Base-by-base conservation (phyloP, 2,113 vertebrate species). In the Podilymbus podiceps region DNA sequence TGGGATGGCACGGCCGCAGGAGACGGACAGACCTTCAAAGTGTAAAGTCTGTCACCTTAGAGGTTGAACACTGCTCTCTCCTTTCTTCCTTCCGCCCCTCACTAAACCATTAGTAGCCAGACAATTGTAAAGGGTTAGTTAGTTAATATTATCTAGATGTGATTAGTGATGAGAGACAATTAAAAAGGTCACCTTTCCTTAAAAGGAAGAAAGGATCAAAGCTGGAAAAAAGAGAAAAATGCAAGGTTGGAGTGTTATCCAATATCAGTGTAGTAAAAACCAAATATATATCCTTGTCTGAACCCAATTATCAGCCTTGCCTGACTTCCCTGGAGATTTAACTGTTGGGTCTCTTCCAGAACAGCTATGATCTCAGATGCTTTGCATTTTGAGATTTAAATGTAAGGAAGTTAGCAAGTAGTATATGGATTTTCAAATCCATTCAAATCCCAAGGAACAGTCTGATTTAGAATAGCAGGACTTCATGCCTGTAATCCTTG, bases 231-330 rank as follows among this genome's bases (percentile, higher is more conserved):
- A 12, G 33, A 27, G 6, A 42, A 7, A 17, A 75, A 89, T 35
- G 40, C 58, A 88, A 88, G 49, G 50, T 40, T 53, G 53, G 55
- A 66, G 23, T 68, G 71, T 93, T 89, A 91, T 64, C 81, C 58
- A 73, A 42, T 85, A 63, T 88, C 71, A 77, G 38, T 63, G 50
- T 68, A 80, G 79, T 74, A 93, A 93, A 96, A 88, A n/a, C 4
- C 20, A 93, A 89, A 88, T 40, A 76, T 12, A 80, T 93, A 83
- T 74, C 85, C 66, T 90, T 93, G 46, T 64, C n/a, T 88, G 83
- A 96, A 93, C 69, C n/a, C 58, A 95, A 30, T 93, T 96, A 92
- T 92, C 78, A 88, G 80, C 82, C 31, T 68, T 96, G 59, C 44
- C 71, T 93, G 85, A 90, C 38, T 86, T 95, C 59, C 47, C 67